A percentile compares a stretch with the other conserved stretches of the same genome.
Evolutionary conservation across 2,797 vertebrate species (phyloP).

Genomic region (Fundulus diaphanus): DNA sequence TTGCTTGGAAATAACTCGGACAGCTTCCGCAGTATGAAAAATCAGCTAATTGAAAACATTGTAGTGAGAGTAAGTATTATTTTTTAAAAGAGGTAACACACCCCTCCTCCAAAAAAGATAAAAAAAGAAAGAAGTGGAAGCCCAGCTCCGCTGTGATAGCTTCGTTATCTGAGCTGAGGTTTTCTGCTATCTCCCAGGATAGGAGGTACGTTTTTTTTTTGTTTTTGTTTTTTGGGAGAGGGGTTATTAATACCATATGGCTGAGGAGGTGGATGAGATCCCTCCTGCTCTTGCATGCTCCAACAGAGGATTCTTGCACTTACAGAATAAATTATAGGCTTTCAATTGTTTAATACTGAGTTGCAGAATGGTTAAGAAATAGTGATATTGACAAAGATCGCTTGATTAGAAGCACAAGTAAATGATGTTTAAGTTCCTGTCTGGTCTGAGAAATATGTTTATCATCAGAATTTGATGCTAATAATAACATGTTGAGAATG

Average conservation of each 20-base stretch:
- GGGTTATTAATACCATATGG: constrained; percentile 66
- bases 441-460: not conserved
- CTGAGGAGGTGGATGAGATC: constrained; percentile 61
- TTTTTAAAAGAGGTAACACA: constrained; percentile 30
- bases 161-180: constrained; percentile 61
- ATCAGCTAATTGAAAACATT: constrained; percentile 58
- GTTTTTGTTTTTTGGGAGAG: constrained; percentile 8
- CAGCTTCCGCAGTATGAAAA: constrained; percentile 57
- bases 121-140: constrained; percentile 47
- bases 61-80: constrained; percentile 7
- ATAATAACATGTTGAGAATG: not conserved
- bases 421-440: not conserved
- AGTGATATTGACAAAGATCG: no score
- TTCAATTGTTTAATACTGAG: constrained; percentile 21
- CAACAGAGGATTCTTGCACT: constrained; percentile 46
- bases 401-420: no score
- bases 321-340: constrained; percentile 53
- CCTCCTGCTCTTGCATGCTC: constrained; percentile 51
- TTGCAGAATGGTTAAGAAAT: no score
- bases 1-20: constrained; percentile 70
- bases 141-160: constrained; percentile 49
- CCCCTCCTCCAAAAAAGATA: no score
- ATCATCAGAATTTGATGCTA: not conserved
- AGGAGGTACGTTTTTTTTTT: constrained; percentile 54
- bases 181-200: constrained; percentile 50